Percentiles rank a stretch among this genome's conserved stretches.
Evolutionary conservation across 2,113 vertebrate genomes (phyloP).

Genomic region (Podarcis raffonei): DNA sequence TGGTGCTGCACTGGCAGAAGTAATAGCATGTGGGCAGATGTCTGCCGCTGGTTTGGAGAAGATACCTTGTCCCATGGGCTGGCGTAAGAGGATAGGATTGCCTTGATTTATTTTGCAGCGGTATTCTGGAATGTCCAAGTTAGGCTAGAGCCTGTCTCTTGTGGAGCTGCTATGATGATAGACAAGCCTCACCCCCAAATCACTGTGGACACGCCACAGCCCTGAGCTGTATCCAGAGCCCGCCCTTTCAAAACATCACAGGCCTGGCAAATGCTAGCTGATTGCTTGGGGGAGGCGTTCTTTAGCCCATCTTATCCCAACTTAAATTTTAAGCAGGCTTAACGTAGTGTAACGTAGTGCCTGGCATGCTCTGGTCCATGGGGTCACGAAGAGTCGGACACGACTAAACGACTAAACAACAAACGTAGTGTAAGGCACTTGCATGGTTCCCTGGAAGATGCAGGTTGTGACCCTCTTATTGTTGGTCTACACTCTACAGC

Average conservation of each 20-base stretch:
- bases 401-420: no score
- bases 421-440: no score
- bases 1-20: neutral
- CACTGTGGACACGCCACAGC: neutral
- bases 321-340: neutral
- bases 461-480: neutral
- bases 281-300: neutral
- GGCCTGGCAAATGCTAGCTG: neutral
- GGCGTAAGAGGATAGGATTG: neutral
- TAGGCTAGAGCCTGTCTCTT: neutral
- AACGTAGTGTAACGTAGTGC: no score
- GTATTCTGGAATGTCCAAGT: neutral
- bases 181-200: neutral
- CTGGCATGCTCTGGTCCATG: no score
- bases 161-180: neutral
- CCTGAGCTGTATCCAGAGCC: neutral
- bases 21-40: neutral
- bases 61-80: neutral
- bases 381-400: no score
- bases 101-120: neutral
- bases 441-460: neutral
- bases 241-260: neutral
- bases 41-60: neutral
- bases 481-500: no score
- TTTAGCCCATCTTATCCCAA: neutral